A percentile compares a stretch with the other conserved stretches of the same genome.
These are phyloP conservation scores for Perodicticus potto DNA, from an alignment of 2,797 vertebrate species.

Conservation along the genomic window DNA sequence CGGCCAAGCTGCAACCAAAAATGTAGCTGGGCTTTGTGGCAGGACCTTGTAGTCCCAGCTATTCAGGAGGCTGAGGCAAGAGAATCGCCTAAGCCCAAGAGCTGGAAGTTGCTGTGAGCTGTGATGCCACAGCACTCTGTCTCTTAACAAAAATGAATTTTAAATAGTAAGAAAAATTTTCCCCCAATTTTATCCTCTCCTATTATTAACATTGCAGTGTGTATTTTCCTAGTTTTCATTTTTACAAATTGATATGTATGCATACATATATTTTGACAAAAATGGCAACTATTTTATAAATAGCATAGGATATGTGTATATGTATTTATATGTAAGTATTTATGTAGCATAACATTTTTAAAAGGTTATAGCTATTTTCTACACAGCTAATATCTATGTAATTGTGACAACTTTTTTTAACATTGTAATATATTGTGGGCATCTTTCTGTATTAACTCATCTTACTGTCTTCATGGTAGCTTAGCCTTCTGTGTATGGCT, in stretches of 20 bases:
- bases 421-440: neutral
- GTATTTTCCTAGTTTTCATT: slow-evolving; percentile 6
- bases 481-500: neutral
- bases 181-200: neutral
- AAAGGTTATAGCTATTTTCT: neutral
- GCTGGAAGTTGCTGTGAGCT: too few species aligned
- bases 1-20: too few species aligned
- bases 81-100: too few species aligned
- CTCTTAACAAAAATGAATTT: neutral
- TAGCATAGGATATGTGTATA: neutral
- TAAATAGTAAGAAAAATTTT: neutral
- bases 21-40: too few species aligned
- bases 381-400: neutral
- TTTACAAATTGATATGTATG: neutral
- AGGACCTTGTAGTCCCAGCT: too few species aligned
- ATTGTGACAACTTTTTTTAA: slow-evolving; percentile 16
- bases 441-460: slow-evolving; percentile 24
- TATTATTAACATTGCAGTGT: neutral
- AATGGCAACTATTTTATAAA: neutral
- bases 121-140: too few species aligned
- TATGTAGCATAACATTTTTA: neutral
- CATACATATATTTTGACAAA: neutral
- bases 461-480: slow-evolving; percentile 4
- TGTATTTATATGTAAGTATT: neutral
- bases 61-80: too few species aligned